phyloP scores from a whole-genome alignment of 2,113 vertebrate genomes.

The Dromaius novaehollandiae region DNA sequence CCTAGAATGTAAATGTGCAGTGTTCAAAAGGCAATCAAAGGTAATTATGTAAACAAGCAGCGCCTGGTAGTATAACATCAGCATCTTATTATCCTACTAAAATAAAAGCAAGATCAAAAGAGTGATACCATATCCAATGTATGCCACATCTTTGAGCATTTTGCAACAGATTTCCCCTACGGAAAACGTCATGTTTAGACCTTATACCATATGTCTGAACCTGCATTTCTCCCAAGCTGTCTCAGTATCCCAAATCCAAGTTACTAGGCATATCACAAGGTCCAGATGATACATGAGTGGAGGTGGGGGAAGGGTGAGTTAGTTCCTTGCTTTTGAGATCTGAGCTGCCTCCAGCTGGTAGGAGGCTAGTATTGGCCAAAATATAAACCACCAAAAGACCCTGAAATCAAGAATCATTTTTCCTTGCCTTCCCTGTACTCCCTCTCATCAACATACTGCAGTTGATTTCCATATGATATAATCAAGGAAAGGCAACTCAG shows the following conservation, averaged over 20 bases:
- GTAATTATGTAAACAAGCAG: constrained; percentile 58
- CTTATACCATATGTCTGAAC: neutral
- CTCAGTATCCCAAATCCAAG: constrained; percentile 1
- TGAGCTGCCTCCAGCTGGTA: neutral
- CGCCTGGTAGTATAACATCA: constrained; percentile 33
- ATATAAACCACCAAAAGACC: neutral
- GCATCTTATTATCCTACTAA: constrained; percentile 43
- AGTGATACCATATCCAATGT: neutral
- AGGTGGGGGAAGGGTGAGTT: neutral
- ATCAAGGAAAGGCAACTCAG: neutral
- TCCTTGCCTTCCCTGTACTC: neutral
- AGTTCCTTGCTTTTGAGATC: neutral
- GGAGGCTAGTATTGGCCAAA: neutral
- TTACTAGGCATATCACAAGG: neutral
- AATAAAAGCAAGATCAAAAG: constrained; percentile 52
- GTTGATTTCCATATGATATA: neutral
- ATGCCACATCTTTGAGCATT: constrained; percentile 33
- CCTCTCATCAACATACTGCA: neutral
- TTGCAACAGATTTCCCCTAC: constrained; percentile 28
- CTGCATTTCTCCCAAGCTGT: neutral
- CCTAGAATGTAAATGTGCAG: constrained; percentile 38
- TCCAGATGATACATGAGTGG: neutral
- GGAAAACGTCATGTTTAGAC: neutral
- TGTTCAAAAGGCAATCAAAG: constrained; percentile 47
- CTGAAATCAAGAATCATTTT: neutral